Percentiles rank a stretch among this genome's conserved stretches.
Conservation (phyloP, 1,140 invertebrate genomes). For the Halesus radiatus region DNA sequence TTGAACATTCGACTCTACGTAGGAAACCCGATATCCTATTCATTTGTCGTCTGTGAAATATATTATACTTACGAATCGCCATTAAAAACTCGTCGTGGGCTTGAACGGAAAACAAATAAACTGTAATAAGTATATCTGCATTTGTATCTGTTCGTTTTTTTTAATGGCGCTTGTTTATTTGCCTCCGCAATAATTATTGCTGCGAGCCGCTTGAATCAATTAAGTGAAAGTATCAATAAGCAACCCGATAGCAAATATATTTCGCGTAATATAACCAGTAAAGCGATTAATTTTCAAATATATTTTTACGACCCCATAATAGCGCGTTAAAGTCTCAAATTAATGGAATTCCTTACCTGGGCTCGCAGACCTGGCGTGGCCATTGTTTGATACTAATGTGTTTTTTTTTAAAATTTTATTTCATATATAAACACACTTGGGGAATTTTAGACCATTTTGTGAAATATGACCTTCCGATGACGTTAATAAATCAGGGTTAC, state of each 20-base stretch:
- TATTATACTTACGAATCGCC: background rate
- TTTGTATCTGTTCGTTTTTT: background rate
- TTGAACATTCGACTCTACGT: background rate
- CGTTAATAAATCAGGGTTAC: no score
- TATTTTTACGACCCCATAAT: constrained; percentile 39
- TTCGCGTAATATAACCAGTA: background rate
- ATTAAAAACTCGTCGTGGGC: constrained; percentile 6
- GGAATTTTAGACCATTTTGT: background rate
- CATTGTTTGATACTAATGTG: constrained; percentile 18
- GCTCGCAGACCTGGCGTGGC: background rate
- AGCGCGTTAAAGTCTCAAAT: constrained; percentile 13
- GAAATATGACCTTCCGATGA: background rate
- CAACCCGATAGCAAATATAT: background rate
- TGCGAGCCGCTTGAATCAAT: background rate
- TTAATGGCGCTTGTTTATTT: background rate
- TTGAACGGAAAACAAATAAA: background rate
- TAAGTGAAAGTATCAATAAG: constrained; percentile 41
- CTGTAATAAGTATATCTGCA: background rate
- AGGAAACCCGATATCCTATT: constrained; percentile 6
- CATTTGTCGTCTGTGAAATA: background rate
- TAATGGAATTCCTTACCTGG: constrained; percentile 12
- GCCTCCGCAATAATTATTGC: background rate
- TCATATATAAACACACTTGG: background rate
- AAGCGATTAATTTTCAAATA: constrained; percentile 32
- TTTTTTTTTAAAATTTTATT: no score